Percentiles rank a stretch among this genome's conserved stretches.
Conservation (phyloP, 2,888 invertebrate species). For the Ctenicera cuprea region DNA sequence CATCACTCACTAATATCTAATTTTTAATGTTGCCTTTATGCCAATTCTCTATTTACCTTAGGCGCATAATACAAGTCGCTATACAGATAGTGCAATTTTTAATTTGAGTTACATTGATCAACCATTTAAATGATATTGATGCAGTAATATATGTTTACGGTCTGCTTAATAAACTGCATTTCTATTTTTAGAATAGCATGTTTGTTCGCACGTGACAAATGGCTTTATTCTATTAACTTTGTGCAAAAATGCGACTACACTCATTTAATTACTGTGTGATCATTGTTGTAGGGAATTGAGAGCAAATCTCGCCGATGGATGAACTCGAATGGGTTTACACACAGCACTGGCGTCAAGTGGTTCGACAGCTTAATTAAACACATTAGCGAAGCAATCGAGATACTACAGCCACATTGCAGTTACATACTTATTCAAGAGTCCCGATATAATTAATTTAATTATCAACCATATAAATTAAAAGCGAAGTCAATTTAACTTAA, state of each 20-base stretch:
- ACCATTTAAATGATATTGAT: no score
- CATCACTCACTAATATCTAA: no score
- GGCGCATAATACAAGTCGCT: no score
- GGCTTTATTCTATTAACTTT: slow-evolving; percentile 28
- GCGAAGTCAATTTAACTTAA: no score
- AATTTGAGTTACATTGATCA: no score
- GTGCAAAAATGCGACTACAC: slow-evolving; percentile 15
- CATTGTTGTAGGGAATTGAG: slow-evolving; percentile 9
- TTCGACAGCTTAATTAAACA: slow-evolving; percentile 52
- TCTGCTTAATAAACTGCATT: background rate
- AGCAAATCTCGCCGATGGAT: slow-evolving; percentile 46
- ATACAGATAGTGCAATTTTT: no score
- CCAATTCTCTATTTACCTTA: no score
- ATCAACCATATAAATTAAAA: background rate
- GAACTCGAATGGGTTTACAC: slow-evolving; percentile 47
- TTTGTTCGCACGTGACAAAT: slow-evolving; percentile 5
- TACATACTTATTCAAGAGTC: slow-evolving; percentile 35
- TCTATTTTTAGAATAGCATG: background rate
- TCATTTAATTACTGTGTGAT: slow-evolving; percentile 38
- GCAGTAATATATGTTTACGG: background rate
- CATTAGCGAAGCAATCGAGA: slow-evolving; percentile 45
- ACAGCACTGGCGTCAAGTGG: slow-evolving; percentile 47
- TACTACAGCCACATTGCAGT: slow-evolving; percentile 34
- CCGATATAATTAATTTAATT: slow-evolving; percentile 36
- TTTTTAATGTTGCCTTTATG: no score